These are phyloP conservation scores for Geotrypetes seraphini DNA, from an alignment of 2,797 vertebrate genomes.

Conservation along the genomic window DNA sequence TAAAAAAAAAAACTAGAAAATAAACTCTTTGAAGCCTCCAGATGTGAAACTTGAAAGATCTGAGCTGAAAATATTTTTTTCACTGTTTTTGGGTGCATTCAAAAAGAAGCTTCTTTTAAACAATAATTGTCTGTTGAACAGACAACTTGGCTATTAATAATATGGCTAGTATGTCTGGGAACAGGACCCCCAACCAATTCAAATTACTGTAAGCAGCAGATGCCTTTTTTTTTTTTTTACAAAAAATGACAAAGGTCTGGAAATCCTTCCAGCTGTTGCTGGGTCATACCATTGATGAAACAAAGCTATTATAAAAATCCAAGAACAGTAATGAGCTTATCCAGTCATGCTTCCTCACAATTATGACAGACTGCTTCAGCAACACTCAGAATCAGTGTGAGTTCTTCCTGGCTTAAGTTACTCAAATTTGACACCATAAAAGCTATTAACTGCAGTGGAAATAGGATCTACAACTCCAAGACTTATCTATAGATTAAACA, in stretches of 20 bases:
- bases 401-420: too few species aligned
- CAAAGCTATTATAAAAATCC: too few species aligned
- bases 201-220: background rate
- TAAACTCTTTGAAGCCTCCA: slow-evolving; percentile 19
- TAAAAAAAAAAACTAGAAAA: slow-evolving; percentile 30
- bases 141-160: background rate
- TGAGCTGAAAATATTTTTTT: slow-evolving; percentile 10
- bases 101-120: slow-evolving; percentile 14
- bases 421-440: too few species aligned
- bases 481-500: too few species aligned
- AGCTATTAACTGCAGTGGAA: too few species aligned
- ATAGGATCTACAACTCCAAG: too few species aligned
- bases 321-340: background rate
- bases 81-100: slow-evolving; percentile 26
- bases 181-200: background rate
- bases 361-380: too few species aligned
- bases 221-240: background rate
- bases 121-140: too few species aligned
- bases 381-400: too few species aligned
- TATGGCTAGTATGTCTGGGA: background rate
- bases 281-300: fast-evolving
- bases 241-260: slow-evolving; percentile 17
- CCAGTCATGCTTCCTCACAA: too few species aligned
- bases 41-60: slow-evolving; percentile 20
- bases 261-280: slow-evolving; percentile 3